These are phyloP conservation scores for Helleia helle DNA, from an alignment of 2,888 invertebrate genomes.

Conservation along the genomic window DNA sequence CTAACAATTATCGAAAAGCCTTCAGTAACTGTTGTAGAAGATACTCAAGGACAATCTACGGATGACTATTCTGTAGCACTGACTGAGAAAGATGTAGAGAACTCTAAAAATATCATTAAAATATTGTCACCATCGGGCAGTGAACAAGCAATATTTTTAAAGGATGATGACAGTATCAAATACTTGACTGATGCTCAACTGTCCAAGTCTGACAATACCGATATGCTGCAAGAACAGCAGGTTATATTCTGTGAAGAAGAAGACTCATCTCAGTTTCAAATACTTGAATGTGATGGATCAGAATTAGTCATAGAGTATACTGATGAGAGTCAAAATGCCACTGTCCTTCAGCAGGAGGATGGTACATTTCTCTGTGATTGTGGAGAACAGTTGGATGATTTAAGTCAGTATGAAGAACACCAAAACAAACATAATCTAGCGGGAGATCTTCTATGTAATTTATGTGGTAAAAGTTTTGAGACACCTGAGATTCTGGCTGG, in stretches of 20 bases:
- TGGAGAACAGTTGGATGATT: constrained; percentile 54
- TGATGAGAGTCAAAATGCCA: constrained; percentile 54
- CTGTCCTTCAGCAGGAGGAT: constrained; percentile 55
- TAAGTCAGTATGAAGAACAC: constrained; percentile 55
- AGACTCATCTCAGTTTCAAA: constrained; percentile 55
- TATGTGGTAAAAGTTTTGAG: constrained; percentile 65
- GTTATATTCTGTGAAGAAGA: constrained; percentile 62
- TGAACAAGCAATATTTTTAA: constrained; percentile 50
- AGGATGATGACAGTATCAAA: constrained; percentile 42
- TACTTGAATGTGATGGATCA: constrained; percentile 58
- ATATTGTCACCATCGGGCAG: constrained; percentile 42
- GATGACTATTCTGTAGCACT: constrained; percentile 15
- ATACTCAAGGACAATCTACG: constrained; percentile 22
- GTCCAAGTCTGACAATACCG: constrained; percentile 37
- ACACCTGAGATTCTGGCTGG: constrained; percentile 57
- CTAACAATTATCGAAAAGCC: constrained; percentile 1
- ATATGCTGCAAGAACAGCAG: constrained; percentile 43
- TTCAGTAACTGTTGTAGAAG: constrained; percentile 14
- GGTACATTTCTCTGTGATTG: constrained; percentile 60
- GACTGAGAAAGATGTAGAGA: constrained; percentile 24
- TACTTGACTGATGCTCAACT: constrained; percentile 46
- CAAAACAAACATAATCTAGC: constrained; percentile 52
- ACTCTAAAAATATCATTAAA: constrained; percentile 44
- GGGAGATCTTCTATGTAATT: constrained; percentile 50
- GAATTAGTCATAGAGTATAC: constrained; percentile 64